phyloP scores from a whole-genome alignment of 2,797 vertebrate species.

The Liparis tanakae region DNA sequence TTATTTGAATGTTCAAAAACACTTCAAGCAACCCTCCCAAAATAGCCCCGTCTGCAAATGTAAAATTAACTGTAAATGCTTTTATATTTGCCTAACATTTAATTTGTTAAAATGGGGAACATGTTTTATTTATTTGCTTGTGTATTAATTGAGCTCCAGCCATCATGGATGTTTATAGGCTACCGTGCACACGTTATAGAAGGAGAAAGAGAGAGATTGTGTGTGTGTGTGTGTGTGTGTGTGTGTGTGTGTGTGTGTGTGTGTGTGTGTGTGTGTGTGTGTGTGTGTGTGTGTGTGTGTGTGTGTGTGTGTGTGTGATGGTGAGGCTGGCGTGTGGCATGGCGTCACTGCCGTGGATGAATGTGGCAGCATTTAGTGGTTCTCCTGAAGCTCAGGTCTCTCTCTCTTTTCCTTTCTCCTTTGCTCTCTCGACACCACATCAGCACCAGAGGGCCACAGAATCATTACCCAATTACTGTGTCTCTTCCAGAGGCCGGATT shows the following conservation, averaged over 20 bases:
- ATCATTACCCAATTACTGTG: conserved; percentile 75
- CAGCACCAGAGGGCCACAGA: conserved; percentile 66
- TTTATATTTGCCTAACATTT: background rate
- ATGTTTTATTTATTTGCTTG: conserved; percentile 4
- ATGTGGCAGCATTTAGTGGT: conserved; percentile 82
- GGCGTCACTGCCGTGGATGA: conserved; percentile 71
- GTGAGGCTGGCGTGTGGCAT: conserved; percentile 72
- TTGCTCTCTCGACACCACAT: conserved; percentile 75
- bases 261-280: conserved; percentile 2
- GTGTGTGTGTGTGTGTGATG: conserved; percentile 34
- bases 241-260: conserved; percentile 19
- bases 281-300: conserved; percentile 5
- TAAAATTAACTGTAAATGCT: background rate
- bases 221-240: conserved; percentile 5
- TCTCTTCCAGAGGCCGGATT: conserved; percentile 60
- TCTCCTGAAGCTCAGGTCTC: conserved; percentile 72
- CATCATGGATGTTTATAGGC: conserved; percentile 2
- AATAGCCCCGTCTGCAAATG: background rate
- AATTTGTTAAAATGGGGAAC: background rate
- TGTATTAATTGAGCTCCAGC: conserved; percentile 1
- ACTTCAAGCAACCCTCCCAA: background rate
- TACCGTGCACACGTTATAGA: conserved; percentile 17
- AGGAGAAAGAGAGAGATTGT: background rate
- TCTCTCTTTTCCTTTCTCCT: conserved; percentile 59
- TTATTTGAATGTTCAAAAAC: too few relatives aligned